These are phyloP conservation scores for Eptesicus fuscus DNA, from an alignment of 2,113 vertebrate species.

Conservation along the genomic window DNA sequence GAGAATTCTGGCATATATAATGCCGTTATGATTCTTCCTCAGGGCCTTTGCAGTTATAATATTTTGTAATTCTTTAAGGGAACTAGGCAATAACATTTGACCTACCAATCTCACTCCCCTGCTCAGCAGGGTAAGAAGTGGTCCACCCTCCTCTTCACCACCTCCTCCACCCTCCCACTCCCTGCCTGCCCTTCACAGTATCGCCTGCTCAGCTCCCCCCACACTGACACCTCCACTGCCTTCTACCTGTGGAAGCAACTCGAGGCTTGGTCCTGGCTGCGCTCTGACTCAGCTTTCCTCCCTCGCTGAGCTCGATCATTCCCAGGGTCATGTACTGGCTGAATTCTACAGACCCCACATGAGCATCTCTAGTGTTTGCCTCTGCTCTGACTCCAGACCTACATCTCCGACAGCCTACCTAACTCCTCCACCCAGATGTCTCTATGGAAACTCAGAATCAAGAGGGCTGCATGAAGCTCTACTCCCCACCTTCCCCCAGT, in stretches of 20 bases:
- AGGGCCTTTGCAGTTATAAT: not conserved
- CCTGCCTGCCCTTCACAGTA: not conserved
- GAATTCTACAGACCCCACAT: not conserved
- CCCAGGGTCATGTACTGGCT: rapidly evolving
- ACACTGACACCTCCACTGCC: not conserved
- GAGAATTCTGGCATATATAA: not conserved
- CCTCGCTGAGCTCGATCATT: not conserved
- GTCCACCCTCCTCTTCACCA: too few species aligned
- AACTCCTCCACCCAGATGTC: not conserved
- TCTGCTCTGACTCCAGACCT: not conserved
- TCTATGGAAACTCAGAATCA: not conserved
- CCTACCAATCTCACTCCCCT: not conserved
- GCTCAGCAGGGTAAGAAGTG: not conserved
- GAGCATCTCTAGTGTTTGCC: not conserved
- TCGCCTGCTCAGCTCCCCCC: not conserved
- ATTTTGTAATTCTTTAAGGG: not conserved
- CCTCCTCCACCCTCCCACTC: not conserved
- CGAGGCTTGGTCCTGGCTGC: not conserved
- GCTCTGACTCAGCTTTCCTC: not conserved
- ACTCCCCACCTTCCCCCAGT: not conserved
- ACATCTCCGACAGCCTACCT: not conserved
- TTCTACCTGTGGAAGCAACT: not conserved
- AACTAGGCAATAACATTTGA: not conserved
- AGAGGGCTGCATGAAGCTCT: not conserved
- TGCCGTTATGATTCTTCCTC: not conserved